Evolutionary conservation across 2,113 vertebrate genomes (phyloP).

Genomic region (Sorex fumeus): DNA sequence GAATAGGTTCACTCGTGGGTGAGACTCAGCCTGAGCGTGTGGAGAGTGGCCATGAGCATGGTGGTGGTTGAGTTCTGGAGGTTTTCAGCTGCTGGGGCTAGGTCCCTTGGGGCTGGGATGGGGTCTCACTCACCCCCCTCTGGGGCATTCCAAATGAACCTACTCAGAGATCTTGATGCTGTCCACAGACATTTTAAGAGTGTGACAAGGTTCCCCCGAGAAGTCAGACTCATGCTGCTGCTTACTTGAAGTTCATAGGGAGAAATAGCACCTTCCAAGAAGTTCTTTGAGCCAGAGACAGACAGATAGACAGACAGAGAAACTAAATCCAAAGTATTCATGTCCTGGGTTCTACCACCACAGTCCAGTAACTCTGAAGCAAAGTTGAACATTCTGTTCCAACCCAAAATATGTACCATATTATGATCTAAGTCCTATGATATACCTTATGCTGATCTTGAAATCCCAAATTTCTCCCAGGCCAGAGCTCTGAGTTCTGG

Average conservation of each 20-base stretch:
- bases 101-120: too few relatives aligned
- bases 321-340: not conserved
- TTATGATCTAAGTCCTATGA: not conserved
- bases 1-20: too few relatives aligned
- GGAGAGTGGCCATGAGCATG: too few relatives aligned
- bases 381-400: not conserved
- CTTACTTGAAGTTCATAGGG: not conserved
- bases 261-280: not conserved
- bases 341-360: not conserved
- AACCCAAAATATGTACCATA: not conserved
- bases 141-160: not conserved
- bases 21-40: too few relatives aligned
- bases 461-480: not conserved
- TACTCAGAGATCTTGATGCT: constrained; percentile 48
- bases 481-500: not conserved
- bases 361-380: not conserved
- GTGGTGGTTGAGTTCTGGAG: too few relatives aligned
- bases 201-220: not conserved
- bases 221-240: not conserved
- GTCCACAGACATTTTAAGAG: constrained; percentile 28
- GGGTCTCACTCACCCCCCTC: too few relatives aligned
- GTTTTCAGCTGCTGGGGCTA: too few relatives aligned
- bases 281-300: not conserved
- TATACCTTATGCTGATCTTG: not conserved
- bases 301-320: not conserved